Conservation (phyloP, 2,888 invertebrate species). For the Coleophora deauratella region DNA sequence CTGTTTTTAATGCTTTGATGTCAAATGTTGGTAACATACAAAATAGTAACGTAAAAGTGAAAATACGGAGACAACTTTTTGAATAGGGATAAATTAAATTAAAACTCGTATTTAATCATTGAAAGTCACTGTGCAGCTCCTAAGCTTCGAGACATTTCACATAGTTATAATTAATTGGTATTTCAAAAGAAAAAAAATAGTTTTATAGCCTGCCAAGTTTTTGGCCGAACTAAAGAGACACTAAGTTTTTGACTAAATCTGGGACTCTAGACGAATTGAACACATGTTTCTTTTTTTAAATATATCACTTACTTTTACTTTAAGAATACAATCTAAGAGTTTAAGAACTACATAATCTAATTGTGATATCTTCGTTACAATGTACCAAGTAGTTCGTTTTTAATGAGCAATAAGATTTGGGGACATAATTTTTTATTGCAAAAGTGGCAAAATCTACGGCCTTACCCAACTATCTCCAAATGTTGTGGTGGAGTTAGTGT, state of each 20-base stretch:
- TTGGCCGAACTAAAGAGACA: background rate
- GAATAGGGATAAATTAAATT: background rate
- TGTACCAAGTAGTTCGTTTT: background rate
- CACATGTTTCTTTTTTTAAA: background rate
- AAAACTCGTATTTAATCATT: background rate
- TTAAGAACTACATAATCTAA: background rate
- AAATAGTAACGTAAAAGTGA: background rate
- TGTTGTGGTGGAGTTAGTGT: too few species aligned
- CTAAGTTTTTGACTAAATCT: background rate
- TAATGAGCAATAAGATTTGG: background rate
- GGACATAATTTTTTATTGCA: background rate
- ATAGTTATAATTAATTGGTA: background rate
- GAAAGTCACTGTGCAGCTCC: background rate
- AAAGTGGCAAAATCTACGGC: background rate
- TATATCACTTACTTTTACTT: background rate
- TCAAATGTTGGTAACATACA: background rate
- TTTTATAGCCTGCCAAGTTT: background rate
- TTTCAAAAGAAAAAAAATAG: background rate
- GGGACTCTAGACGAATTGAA: background rate
- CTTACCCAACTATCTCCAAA: too few species aligned
- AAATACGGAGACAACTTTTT: background rate
- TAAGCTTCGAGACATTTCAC: background rate
- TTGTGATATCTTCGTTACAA: background rate
- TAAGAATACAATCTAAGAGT: background rate
- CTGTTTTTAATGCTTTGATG: background rate